Percentiles rank a stretch among this genome's conserved stretches.
Conservation (phyloP, 1,140 invertebrate species). For the Theocolax elegans region DNA sequence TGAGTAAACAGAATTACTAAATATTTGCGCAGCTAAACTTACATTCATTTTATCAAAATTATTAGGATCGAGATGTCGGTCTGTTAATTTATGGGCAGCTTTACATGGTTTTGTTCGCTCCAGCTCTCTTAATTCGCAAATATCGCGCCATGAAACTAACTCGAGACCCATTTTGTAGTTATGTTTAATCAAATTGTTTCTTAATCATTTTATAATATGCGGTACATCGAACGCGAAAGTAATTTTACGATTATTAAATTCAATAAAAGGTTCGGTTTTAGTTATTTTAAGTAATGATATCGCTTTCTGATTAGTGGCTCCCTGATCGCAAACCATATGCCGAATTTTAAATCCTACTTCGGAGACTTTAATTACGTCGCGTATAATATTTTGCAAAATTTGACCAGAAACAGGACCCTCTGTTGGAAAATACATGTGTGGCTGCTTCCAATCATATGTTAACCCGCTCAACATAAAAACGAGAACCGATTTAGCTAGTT, state of each 20-base stretch:
- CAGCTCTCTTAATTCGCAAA: background rate
- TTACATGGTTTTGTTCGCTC: constrained; percentile 13
- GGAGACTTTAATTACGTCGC: background rate
- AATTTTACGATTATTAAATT: constrained; percentile 1
- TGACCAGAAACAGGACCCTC: background rate
- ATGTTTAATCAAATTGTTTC: constrained; percentile 23
- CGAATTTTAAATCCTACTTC: constrained; percentile 1
- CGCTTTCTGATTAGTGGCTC: background rate
- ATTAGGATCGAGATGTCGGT: constrained; percentile 25
- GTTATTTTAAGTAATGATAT: background rate
- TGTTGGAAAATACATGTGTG: constrained; percentile 5
- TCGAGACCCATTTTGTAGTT: background rate
- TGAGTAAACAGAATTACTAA: constrained; percentile 38
- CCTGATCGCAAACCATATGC: background rate
- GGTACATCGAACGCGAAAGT: background rate
- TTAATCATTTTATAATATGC: constrained; percentile 26
- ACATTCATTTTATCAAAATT: constrained; percentile 40
- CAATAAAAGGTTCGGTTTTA: background rate
- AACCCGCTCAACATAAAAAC: constrained; percentile 25
- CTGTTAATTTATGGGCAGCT: constrained; percentile 39
- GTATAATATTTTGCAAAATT: constrained; percentile 6
- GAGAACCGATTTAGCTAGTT: background rate
- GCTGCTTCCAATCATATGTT: constrained; percentile 25
- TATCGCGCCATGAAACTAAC: constrained; percentile 1
- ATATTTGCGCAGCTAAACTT: constrained; percentile 38